phyloP scores from a whole-genome alignment of 2,888 invertebrate species.

The Steinernema scapterisci region DNA sequence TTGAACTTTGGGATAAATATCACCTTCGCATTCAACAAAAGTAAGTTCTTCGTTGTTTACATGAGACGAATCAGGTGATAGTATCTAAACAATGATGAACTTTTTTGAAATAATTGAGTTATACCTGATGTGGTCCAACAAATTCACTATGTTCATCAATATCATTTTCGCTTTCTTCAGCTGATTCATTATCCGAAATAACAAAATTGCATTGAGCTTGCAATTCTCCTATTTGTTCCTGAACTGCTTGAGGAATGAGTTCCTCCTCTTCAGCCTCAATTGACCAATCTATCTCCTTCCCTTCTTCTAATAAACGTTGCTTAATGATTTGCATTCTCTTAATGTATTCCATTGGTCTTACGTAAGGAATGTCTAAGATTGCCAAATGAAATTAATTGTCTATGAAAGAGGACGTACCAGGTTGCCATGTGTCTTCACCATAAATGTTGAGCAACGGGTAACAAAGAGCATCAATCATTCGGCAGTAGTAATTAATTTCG shows the following conservation, averaged over 20 bases:
- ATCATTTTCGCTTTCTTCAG: background rate
- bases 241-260: background rate
- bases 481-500: background rate
- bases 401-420: background rate
- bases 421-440: conserved; percentile 11
- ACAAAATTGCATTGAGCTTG: background rate
- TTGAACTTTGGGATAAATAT: background rate
- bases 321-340: background rate
- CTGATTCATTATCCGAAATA: background rate
- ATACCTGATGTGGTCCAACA: background rate
- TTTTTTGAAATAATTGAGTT: background rate
- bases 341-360: background rate
- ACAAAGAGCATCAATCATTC: background rate
- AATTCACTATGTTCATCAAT: background rate
- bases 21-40: background rate
- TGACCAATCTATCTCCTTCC: background rate
- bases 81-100: too few species aligned
- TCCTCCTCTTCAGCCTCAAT: background rate
- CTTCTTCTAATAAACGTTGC: background rate
- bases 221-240: background rate
- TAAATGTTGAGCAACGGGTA: background rate
- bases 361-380: conserved; percentile 2
- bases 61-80: too few species aligned
- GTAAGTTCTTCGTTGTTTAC: background rate
- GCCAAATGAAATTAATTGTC: background rate